phyloP scores from a whole-genome alignment of 2,888 invertebrate genomes.

The Scaptomyza caliginosa region DNA sequence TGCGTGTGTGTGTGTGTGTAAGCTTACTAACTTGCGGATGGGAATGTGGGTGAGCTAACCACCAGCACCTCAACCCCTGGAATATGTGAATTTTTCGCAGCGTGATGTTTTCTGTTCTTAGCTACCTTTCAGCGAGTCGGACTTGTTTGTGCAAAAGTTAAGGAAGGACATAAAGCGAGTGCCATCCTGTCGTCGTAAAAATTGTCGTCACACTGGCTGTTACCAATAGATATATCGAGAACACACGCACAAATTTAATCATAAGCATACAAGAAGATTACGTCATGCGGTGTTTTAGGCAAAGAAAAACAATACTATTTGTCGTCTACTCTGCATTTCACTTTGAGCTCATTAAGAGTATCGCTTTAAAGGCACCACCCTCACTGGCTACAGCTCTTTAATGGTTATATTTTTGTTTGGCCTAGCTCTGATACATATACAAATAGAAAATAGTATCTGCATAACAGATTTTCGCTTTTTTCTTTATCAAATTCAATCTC shows the following conservation, averaged over 20 bases:
- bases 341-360: conserved; percentile 51
- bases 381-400: conserved; percentile 6
- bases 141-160: conserved; percentile 77
- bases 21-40: neutral
- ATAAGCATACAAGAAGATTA: conserved; percentile 72
- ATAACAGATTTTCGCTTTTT: conserved; percentile 7
- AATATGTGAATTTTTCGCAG: conserved; percentile 34
- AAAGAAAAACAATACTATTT: conserved; percentile 76
- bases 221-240: conserved; percentile 43
- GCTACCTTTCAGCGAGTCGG: conserved; percentile 73
- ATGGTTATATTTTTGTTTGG: conserved; percentile 15
- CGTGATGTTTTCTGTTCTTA: conserved; percentile 25
- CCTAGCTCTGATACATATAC: conserved; percentile 19
- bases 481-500: conserved; percentile 60
- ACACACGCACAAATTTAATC: conserved; percentile 62
- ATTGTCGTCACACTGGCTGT: conserved; percentile 74
- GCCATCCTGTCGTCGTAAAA: conserved; percentile 77
- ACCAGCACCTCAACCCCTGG: neutral
- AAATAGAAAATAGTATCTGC: conserved; percentile 20
- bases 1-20: conserved; percentile 9
- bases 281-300: conserved; percentile 64
- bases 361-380: conserved; percentile 16
- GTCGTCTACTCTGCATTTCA: conserved; percentile 34
- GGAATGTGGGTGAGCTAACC: too few relatives aligned
- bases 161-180: conserved; percentile 74